Base-by-base conservation (phyloP, 1,140 invertebrate genomes). In the Drosophila sp. region DNA sequence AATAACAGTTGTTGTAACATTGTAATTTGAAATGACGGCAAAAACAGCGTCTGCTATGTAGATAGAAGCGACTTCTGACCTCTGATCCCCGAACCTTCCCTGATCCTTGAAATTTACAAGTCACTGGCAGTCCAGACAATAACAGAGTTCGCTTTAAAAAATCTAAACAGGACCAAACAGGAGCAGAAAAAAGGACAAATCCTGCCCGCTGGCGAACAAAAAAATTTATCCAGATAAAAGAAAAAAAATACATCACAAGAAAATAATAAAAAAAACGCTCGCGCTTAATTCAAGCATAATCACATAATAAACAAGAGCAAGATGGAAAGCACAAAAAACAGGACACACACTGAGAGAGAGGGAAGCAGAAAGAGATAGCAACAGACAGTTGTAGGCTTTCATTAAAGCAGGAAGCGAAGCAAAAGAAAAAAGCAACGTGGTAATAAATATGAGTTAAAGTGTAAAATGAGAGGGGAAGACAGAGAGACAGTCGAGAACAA, bases 361-460 rank as follows among this genome's bases (percentile, higher is more conserved):
- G 8, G 6, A 36, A 8, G 57, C 2, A 45, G 7, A 40, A 5
- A 36, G 6, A 54, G 38, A 53, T 29, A 62, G n/a, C n/a, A n/a
- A 34, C 41, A 40, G 7, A 65, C 27, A 29, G 71, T 61, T 59
- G 65, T 69, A 69, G 79, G 76, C 66, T 77, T 79, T 80, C 72
- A 83, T 82, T 82, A 72, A 64, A 54, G 67, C 59, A 63, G 70
- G 78, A 86, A 72, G 72, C 61, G 46, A 50, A 57, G 38, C 27
- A 27, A 29, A 32, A 14, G 46, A 50, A 50, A 32, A 48, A 87
- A 76, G 78, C 83, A 76, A 73, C 83, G 87, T 67, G 76, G 79
- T 83, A 87, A 89, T 87, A 87, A 87, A 87, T 83, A 89, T 76
- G 76, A 59, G 62, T 59, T 73, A 87, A 82, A 87, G 76, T 82